Conservation (phyloP, 2,888 invertebrate species). For the Stenoptilia bipunctidactyla region DNA sequence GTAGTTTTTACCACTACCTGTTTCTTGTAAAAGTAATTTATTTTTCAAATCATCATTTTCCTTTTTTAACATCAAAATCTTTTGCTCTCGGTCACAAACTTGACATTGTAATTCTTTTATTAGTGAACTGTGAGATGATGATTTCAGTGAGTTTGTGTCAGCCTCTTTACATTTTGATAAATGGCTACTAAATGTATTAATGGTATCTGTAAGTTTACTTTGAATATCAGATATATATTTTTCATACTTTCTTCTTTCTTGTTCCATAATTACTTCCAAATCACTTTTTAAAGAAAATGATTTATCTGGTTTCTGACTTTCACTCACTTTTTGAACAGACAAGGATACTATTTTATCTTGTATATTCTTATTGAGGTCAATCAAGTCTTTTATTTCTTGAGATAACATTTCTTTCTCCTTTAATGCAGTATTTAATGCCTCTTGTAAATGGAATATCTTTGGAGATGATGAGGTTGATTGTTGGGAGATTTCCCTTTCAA, state of each 20-base stretch:
- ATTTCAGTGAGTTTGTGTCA: constrained; percentile 1
- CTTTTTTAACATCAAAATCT: constrained; percentile 54
- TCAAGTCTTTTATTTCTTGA: constrained; percentile 55
- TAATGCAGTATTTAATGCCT: constrained; percentile 28
- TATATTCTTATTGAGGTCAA: constrained; percentile 57
- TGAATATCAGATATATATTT: constrained; percentile 39
- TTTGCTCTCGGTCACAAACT: constrained; percentile 62
- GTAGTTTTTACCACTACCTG: constrained; percentile 41
- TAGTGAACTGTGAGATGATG: neutral
- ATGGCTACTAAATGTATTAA: constrained; percentile 43
- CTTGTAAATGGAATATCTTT: constrained; percentile 20
- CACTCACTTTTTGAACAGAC: constrained; percentile 21
- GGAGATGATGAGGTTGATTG: constrained; percentile 4
- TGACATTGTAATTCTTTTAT: constrained; percentile 50
- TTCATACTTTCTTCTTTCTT: constrained; percentile 59
- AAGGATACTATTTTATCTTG: constrained; percentile 49
- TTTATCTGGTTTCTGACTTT: constrained; percentile 20
- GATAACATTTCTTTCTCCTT: constrained; percentile 55
- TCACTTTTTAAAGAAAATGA: constrained; percentile 48
- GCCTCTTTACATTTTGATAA: constrained; percentile 30
- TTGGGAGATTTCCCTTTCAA: constrained; percentile 71
- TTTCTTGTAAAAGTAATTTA: constrained; percentile 25
- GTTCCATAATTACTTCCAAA: constrained; percentile 40
- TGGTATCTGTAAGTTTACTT: constrained; percentile 46
- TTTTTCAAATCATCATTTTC: constrained; percentile 53